phyloP scores from a whole-genome alignment of 2,797 vertebrate species.

The Propithecus perrieri region DNA sequence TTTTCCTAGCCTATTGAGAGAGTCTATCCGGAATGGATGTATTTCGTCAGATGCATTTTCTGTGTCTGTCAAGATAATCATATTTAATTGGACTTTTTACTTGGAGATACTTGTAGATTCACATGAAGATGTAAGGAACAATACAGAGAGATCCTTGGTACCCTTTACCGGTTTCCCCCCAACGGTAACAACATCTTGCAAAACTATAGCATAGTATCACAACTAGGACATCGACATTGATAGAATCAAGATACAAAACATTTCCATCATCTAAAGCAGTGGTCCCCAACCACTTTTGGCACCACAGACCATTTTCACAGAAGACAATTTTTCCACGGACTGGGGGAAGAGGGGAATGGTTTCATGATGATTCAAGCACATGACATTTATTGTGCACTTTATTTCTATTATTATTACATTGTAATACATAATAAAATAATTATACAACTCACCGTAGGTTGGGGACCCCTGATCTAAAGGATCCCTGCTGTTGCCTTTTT shows the following conservation, averaged over 20 bases:
- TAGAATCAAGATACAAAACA: neutral
- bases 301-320: too few relatives aligned
- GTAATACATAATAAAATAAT: too few relatives aligned
- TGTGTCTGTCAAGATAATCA: neutral
- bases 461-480: neutral
- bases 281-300: too few relatives aligned
- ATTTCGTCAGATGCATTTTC: neutral
- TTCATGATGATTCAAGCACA: too few relatives aligned
- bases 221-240: neutral
- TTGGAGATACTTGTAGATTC: neutral
- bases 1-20: neutral
- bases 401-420: too few relatives aligned
- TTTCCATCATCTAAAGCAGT: neutral
- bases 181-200: neutral
- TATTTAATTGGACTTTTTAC: neutral
- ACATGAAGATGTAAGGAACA: neutral
- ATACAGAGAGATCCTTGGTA: neutral
- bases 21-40: neutral
- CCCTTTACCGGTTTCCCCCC: neutral
- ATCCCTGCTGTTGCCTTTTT: neutral
- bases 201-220: neutral
- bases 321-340: too few relatives aligned
- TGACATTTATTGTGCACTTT: too few relatives aligned
- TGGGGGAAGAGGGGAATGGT: too few relatives aligned
- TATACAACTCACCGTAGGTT: too few relatives aligned